A percentile compares a stretch with the other conserved stretches of the same genome.
These are phyloP conservation scores for Brachionus rubens DNA, from an alignment of 1,140 invertebrate genomes.

Conservation along the genomic window DNA sequence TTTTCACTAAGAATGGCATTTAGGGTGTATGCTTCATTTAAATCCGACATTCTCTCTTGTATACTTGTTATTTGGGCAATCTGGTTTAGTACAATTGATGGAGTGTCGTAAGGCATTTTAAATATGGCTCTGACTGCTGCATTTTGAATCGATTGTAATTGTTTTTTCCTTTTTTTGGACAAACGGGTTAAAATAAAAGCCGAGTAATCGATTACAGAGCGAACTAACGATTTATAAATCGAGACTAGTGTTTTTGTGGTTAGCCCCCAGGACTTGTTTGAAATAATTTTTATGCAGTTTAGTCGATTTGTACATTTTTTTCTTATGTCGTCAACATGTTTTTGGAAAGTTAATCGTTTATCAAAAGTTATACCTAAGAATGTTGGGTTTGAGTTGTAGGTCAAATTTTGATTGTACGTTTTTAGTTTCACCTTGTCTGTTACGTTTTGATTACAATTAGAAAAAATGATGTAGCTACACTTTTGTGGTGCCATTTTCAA, in stretches of 20 bases:
- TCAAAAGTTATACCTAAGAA: slow-evolving; percentile 26
- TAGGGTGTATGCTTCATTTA: neutral
- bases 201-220: neutral
- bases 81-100: neutral
- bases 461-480: too few species aligned
- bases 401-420: too few species aligned
- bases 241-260: neutral
- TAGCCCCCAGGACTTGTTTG: neutral
- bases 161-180: neutral
- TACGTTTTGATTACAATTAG: too few species aligned
- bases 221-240: neutral
- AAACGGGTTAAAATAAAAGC: neutral
- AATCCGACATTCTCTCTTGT: neutral
- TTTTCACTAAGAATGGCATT: neutral
- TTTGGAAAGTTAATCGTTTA: neutral
- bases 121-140: neutral
- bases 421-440: too few species aligned
- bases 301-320: neutral
- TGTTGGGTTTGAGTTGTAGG: too few species aligned
- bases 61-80: neutral
- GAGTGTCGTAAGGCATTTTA: neutral
- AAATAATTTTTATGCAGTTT: slow-evolving; percentile 7
- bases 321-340: neutral
- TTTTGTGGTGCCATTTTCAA: too few species aligned
- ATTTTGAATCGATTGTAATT: slow-evolving; percentile 19